A percentile compares a stretch with the other conserved stretches of the same genome.
These are phyloP conservation scores for Syngnathus scovelli DNA, from an alignment of 2,113 vertebrate species.

Conservation along the genomic window DNA sequence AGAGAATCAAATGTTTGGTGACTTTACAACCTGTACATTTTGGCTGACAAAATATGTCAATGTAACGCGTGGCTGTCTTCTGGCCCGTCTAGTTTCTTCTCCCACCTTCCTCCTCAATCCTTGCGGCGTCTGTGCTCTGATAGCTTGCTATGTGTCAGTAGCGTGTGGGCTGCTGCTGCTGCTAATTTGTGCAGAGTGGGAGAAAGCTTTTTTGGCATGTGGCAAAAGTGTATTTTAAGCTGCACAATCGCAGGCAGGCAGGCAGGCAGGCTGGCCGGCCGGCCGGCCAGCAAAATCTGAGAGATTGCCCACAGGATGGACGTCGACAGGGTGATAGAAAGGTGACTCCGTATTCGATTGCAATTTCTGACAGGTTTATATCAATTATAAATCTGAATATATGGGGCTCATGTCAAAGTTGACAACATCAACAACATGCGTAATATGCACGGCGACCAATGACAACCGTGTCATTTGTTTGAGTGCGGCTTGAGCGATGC, in stretches of 20 bases:
- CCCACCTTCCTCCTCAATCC: constrained; percentile 61
- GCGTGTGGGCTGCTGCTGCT: constrained; percentile 68
- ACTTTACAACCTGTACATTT: too few species aligned
- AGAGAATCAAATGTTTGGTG: too few species aligned
- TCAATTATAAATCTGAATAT: too few species aligned
- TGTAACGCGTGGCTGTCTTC: neutral
- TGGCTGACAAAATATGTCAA: too few species aligned
- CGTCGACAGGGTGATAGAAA: too few species aligned
- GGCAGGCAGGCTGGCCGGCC: neutral
- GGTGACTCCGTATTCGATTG: too few species aligned
- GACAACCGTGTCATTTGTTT: neutral
- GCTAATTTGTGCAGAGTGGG: constrained; percentile 72
- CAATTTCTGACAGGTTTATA: too few species aligned
- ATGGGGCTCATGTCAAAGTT: too few species aligned
- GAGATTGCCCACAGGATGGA: too few species aligned
- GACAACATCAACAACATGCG: too few species aligned
- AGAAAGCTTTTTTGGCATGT: constrained; percentile 65
- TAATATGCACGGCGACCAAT: neutral
- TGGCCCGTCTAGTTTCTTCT: constrained; percentile 45
- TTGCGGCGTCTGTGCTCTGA: constrained; percentile 64
- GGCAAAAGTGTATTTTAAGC: constrained; percentile 54
- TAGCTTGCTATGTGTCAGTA: constrained; percentile 60
- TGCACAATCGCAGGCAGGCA: constrained; percentile 22
- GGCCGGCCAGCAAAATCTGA: too few species aligned
- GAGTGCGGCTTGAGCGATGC: neutral